Conservation (phyloP, 2,797 vertebrate species). For the Etheostoma perlongum region DNA sequence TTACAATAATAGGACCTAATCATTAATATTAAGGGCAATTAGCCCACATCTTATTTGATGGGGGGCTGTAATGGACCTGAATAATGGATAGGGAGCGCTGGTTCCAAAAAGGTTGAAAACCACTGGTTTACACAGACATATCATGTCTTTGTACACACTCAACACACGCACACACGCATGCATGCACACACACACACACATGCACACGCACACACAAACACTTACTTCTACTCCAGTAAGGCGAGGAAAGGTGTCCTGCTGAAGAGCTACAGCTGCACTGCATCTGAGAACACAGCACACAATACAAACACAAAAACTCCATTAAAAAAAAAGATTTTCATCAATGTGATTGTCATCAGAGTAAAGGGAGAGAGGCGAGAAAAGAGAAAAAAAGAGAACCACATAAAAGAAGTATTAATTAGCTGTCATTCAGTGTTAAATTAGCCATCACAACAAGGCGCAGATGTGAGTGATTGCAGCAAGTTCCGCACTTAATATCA, state of each 20-base stretch:
- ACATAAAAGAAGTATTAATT: slow-evolving; percentile 34
- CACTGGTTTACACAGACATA: too few species aligned
- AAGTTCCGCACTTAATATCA: slow-evolving; percentile 17
- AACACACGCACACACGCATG: slow-evolving; percentile 33
- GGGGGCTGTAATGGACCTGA: too few species aligned
- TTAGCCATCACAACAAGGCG: slow-evolving; percentile 44
- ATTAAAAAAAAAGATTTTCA: not conserved
- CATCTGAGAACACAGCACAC: slow-evolving; percentile 75
- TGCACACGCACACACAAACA: slow-evolving; percentile 20
- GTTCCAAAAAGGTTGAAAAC: too few species aligned
- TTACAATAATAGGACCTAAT: too few species aligned
- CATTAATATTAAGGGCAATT: too few species aligned
- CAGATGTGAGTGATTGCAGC: slow-evolving; percentile 28
- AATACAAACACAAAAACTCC: slow-evolving; percentile 16
- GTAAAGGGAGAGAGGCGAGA: not conserved
- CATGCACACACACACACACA: slow-evolving; percentile 28
- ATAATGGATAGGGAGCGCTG: too few species aligned
- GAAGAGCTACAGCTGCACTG: slow-evolving; percentile 79
- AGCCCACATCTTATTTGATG: too few species aligned
- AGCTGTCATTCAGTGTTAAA: slow-evolving; percentile 27
- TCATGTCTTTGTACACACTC: not conserved
- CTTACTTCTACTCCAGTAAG: slow-evolving; percentile 84
- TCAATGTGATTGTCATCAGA: slow-evolving; percentile 9
- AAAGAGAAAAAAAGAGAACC: not conserved
- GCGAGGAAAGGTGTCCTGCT: slow-evolving; percentile 68